These are phyloP conservation scores for Tiliacea citrago DNA, from an alignment of 2,888 invertebrate genomes.

Conservation along the genomic window DNA sequence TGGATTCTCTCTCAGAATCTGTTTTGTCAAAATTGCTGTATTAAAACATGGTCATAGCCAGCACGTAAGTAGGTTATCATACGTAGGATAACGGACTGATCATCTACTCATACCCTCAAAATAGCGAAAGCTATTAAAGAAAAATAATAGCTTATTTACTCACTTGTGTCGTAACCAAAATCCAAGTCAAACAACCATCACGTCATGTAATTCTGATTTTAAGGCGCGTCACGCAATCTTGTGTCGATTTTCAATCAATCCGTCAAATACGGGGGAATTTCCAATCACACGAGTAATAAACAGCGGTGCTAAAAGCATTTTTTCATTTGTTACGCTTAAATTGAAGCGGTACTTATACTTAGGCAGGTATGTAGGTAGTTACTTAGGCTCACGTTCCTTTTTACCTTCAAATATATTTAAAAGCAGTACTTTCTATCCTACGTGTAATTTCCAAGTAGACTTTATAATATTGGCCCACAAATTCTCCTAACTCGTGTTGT, in stretches of 20 bases:
- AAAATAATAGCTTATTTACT: background rate
- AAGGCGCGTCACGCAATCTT: slow-evolving; percentile 48
- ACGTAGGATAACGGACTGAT: too few relatives aligned
- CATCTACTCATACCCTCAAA: background rate
- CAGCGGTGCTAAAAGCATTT: slow-evolving; percentile 68
- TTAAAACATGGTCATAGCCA: too few relatives aligned
- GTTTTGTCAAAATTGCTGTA: background rate
- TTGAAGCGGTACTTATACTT: slow-evolving; percentile 45
- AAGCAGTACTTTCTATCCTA: background rate
- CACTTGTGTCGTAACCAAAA: slow-evolving; percentile 19
- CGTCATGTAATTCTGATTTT: slow-evolving; percentile 41
- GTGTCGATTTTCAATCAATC: slow-evolving; percentile 63
- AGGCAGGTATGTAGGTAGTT: background rate
- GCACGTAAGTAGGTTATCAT: too few relatives aligned
- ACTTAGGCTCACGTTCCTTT: slow-evolving; percentile 9
- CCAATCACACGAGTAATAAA: slow-evolving; percentile 67
- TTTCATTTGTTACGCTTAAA: slow-evolving; percentile 72
- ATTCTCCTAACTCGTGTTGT: background rate
- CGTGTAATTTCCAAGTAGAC: background rate
- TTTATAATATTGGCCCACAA: background rate
- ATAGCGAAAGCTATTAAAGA: too few relatives aligned
- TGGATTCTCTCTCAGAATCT: background rate
- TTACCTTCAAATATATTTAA: slow-evolving; percentile 18
- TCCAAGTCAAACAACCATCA: slow-evolving; percentile 23
- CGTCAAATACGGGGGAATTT: slow-evolving; percentile 62